phyloP scores from a whole-genome alignment of 1,140 invertebrate species.

The Drosophila kepulauana region DNA sequence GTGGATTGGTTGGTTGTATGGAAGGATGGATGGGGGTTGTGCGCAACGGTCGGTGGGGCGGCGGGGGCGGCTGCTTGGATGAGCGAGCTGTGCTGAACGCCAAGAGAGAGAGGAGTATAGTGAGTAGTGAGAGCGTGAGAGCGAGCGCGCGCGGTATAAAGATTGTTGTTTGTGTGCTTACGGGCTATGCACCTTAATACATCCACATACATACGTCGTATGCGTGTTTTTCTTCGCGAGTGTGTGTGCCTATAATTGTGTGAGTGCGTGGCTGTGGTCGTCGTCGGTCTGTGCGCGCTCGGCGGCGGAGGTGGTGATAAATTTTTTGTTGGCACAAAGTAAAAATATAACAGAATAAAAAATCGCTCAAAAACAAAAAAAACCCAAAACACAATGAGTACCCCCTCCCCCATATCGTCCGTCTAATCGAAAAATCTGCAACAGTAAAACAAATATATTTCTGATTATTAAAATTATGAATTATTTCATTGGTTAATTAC shows the following conservation, averaged over 20 bases:
- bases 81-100: constrained; percentile 40
- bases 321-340: constrained; percentile 81
- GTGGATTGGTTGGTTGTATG: constrained; percentile 47
- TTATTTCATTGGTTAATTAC: constrained; percentile 23
- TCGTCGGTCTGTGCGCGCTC: constrained; percentile 36
- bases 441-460: constrained; percentile 39
- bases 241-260: constrained; percentile 32
- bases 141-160: constrained; percentile 45
- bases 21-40: neutral
- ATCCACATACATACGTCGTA: constrained; percentile 17
- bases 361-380: constrained; percentile 44
- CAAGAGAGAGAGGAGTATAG: constrained; percentile 25
- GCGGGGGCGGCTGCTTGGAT: constrained; percentile 46
- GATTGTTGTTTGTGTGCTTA: constrained; percentile 45
- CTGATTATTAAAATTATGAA: constrained; percentile 19
- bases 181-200: constrained; percentile 56
- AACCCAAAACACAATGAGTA: constrained; percentile 9
- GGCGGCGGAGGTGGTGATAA: constrained; percentile 69
- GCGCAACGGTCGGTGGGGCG: constrained; percentile 8
- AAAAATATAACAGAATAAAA: constrained; percentile 82
- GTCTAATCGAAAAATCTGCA: constrained; percentile 25
- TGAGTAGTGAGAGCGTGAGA: constrained; percentile 31
- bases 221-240: neutral
- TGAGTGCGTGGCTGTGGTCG: constrained; percentile 53
- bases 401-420: neutral